Evolutionary conservation across 2,888 invertebrate genomes (phyloP).

Genomic region (Myathropa florea): DNA sequence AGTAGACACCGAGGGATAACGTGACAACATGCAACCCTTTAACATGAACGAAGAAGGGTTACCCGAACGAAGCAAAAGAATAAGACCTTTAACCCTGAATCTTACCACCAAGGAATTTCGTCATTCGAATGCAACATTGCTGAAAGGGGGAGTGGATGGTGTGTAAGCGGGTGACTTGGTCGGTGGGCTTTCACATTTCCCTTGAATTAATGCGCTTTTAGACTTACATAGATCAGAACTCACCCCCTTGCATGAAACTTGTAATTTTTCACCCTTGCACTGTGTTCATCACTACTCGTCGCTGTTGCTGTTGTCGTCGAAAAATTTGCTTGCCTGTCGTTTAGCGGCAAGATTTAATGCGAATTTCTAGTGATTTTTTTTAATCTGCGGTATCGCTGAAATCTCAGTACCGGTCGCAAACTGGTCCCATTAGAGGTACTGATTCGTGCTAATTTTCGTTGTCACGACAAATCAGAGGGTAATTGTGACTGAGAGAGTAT

Average conservation of each 20-base stretch:
- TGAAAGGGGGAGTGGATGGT: background rate
- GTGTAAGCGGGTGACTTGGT: slow-evolving; percentile 23
- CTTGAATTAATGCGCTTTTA: slow-evolving; percentile 45
- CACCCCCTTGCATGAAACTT: slow-evolving; percentile 22
- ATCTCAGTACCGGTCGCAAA: slow-evolving; percentile 68
- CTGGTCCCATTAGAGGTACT: slow-evolving; percentile 64
- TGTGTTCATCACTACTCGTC: slow-evolving; percentile 49
- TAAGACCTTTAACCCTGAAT: slow-evolving; percentile 70
- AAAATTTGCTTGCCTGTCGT: slow-evolving; percentile 20
- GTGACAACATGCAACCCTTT: slow-evolving; percentile 80
- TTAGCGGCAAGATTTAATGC: slow-evolving; percentile 64
- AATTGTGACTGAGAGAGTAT: background rate
- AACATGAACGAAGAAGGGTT: slow-evolving; percentile 42
- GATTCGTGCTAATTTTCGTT: slow-evolving; percentile 66
- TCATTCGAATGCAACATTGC: slow-evolving; percentile 40
- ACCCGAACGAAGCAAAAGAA: slow-evolving; percentile 31
- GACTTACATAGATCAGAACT: slow-evolving; percentile 6
- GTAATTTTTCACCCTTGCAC: slow-evolving; percentile 41
- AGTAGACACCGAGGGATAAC: slow-evolving; percentile 75
- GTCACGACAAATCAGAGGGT: slow-evolving; percentile 47
- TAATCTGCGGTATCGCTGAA: slow-evolving; percentile 60
- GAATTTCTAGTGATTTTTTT: slow-evolving; percentile 61
- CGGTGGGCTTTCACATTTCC: slow-evolving; percentile 31
- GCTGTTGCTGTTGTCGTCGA: slow-evolving; percentile 19
- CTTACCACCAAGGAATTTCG: slow-evolving; percentile 65